Evolutionary conservation across 2,113 vertebrate genomes (phyloP).

Genomic region (Motacilla alba): DNA sequence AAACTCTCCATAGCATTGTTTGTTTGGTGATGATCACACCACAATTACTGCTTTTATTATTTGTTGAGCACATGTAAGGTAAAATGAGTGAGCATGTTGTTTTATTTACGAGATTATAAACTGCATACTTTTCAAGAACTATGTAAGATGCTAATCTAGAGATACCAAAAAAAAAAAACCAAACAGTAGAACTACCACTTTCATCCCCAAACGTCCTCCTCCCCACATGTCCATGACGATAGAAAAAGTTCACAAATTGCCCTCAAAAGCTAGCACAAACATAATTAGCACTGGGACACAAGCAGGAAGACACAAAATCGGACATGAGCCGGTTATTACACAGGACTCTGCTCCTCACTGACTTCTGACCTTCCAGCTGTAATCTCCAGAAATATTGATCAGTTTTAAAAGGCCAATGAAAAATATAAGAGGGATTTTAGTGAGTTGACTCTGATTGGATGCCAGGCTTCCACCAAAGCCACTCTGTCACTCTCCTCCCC

Average conservation of each 20-base stretch:
- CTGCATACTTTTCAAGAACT: neutral
- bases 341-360: neutral
- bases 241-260: neutral
- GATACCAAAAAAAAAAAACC: neutral
- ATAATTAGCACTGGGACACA: neutral
- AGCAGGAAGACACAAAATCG: neutral
- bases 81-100: neutral
- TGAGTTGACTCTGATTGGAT: neutral
- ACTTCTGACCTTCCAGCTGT: neutral
- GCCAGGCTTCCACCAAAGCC: neutral
- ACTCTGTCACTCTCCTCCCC: neutral
- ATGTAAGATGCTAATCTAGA: neutral
- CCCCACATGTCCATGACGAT: neutral
- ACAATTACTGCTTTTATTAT: neutral
- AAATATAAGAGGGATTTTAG: neutral
- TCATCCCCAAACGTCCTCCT: neutral
- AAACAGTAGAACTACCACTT: neutral
- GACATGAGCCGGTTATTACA: neutral
- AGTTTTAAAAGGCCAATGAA: neutral
- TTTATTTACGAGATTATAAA: neutral
- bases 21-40: neutral
- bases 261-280: neutral
- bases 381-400: neutral
- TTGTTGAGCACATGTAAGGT: neutral
- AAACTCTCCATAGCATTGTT: neutral